These are phyloP conservation scores for Lasius platythorax DNA, from an alignment of 2,888 invertebrate genomes.

Conservation along the genomic window DNA sequence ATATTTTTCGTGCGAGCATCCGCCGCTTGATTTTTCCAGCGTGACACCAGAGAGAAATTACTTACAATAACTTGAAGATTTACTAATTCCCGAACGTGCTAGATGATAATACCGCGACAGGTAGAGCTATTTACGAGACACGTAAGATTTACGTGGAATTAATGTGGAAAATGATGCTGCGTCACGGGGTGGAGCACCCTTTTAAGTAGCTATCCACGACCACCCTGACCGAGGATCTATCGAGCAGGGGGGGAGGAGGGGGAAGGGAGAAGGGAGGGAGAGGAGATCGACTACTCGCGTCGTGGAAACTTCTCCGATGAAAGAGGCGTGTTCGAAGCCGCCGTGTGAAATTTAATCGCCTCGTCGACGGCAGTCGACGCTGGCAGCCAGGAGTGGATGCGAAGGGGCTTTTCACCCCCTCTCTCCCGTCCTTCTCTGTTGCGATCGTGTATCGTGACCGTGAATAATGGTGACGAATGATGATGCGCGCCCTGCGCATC, in stretches of 20 bases:
- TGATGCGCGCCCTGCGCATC: constrained; percentile 61
- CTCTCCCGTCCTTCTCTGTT: constrained; percentile 19
- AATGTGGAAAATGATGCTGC: constrained; percentile 74
- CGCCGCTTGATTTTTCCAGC: not conserved
- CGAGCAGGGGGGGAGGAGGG: constrained; percentile 32
- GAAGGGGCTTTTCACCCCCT: constrained; percentile 54
- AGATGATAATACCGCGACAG: constrained; percentile 66
- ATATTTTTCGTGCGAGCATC: constrained; percentile 30
- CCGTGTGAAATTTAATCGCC: constrained; percentile 80
- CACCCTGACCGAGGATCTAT: constrained; percentile 57
- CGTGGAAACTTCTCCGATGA: constrained; percentile 39
- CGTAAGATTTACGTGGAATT: constrained; percentile 73
- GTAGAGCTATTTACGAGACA: constrained; percentile 69
- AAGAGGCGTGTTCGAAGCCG: constrained; percentile 65
- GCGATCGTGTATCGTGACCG: constrained; percentile 71
- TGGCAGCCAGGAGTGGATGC: constrained; percentile 55
- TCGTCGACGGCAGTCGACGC: constrained; percentile 61
- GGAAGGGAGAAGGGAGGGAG: not conserved
- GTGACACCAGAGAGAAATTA: not conserved
- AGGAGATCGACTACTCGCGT: constrained; percentile 61
- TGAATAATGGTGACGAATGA: constrained; percentile 79
- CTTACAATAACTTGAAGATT: not conserved
- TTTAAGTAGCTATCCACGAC: constrained; percentile 50
- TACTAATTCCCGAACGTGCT: constrained; percentile 28
- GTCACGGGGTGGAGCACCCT: constrained; percentile 64